These are phyloP conservation scores for Limnephilus rhombicus DNA, from an alignment of 2,888 invertebrate genomes.

Conservation along the genomic window DNA sequence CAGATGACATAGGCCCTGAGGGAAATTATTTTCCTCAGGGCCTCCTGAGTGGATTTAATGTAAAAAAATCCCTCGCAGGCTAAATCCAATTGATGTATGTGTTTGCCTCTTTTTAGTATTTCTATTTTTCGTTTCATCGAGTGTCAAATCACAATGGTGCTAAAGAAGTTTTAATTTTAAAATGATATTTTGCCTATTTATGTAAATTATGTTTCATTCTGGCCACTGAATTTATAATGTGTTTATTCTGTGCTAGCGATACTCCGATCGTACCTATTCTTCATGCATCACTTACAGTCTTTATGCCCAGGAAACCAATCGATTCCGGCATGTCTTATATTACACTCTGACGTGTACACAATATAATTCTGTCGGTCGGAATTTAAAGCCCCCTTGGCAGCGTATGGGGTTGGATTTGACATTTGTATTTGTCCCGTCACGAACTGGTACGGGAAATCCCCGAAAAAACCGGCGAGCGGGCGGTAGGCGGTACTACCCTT, in stretches of 20 bases:
- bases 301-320: background rate
- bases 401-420: conserved; percentile 53
- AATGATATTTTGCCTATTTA: too few relatives aligned
- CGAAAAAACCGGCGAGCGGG: conserved; percentile 41
- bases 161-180: too few relatives aligned
- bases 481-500: conserved; percentile 53
- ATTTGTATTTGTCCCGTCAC: conserved; percentile 56
- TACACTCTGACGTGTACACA: background rate
- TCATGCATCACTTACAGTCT: background rate
- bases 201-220: too few relatives aligned
- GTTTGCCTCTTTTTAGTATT: too few relatives aligned
- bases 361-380: background rate
- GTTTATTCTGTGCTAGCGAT: background rate
- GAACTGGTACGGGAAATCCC: conserved; percentile 39
- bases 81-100: too few relatives aligned
- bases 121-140: too few relatives aligned
- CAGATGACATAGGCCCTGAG: too few relatives aligned
- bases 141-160: too few relatives aligned
- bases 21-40: too few relatives aligned
- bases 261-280: background rate
- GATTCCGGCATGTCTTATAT: background rate
- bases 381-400: conserved; percentile 24
- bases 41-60: too few relatives aligned
- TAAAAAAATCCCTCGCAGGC: too few relatives aligned
- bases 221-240: too few relatives aligned